These are phyloP conservation scores for Strix uralensis DNA, from an alignment of 2,113 vertebrate genomes.

Conservation along the genomic window DNA sequence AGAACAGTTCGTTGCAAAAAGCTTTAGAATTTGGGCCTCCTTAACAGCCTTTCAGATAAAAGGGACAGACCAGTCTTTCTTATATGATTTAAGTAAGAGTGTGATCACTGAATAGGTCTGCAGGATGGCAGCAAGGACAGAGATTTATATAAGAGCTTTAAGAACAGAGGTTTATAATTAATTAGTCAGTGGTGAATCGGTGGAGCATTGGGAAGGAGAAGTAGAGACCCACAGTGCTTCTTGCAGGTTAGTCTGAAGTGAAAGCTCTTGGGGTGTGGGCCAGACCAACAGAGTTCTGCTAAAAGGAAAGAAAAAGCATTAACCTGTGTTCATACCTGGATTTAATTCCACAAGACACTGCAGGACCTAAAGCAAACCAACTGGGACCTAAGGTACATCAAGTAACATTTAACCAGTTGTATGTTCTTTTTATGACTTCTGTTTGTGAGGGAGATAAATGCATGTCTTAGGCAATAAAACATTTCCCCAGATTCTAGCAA, in stretches of 20 bases:
- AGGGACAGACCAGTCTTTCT: constrained; percentile 52
- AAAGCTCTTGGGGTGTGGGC: constrained; percentile 59
- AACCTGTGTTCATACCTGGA: constrained; percentile 53
- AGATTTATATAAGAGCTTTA: constrained; percentile 55
- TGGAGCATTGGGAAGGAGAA: constrained; percentile 51
- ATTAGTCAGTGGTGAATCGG: constrained; percentile 33
- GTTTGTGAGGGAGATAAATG: constrained; percentile 70
- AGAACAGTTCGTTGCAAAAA: constrained; percentile 60
- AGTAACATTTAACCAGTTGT: constrained; percentile 69
- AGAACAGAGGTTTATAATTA: constrained; percentile 63
- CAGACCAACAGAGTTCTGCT: constrained; percentile 49
- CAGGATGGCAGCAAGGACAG: constrained; percentile 63
- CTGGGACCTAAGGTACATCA: constrained; percentile 61
- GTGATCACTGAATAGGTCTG: constrained; percentile 62
- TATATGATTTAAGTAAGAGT: constrained; percentile 53
- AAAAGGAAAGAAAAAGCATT: constrained; percentile 60
- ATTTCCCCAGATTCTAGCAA: constrained; percentile 69
- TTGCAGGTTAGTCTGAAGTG: constrained; percentile 58
- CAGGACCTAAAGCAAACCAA: constrained; percentile 50
- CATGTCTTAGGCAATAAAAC: constrained; percentile 63
- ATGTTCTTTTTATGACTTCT: constrained; percentile 72
- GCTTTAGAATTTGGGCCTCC: constrained; percentile 62
- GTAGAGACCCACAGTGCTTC: constrained; percentile 60
- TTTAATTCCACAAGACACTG: constrained; percentile 63
- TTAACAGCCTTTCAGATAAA: constrained; percentile 62